Conservation (phyloP, 2,797 vertebrate genomes). For the Carapus acus region DNA sequence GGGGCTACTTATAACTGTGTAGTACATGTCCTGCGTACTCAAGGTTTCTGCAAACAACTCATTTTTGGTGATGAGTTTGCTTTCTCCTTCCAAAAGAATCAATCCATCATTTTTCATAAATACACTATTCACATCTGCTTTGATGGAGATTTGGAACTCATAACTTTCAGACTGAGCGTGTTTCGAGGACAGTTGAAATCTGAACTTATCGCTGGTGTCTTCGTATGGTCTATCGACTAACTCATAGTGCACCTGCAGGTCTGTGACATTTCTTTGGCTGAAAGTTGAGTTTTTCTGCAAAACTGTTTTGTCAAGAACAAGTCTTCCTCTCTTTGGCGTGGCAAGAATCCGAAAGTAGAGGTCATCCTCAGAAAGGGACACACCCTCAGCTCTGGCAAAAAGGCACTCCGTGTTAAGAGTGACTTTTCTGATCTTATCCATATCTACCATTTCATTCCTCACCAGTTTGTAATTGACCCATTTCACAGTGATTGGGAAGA, state of each 20-base stretch:
- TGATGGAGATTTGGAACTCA: conserved; percentile 79
- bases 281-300: conserved; percentile 78
- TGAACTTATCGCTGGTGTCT: conserved; percentile 78
- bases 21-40: conserved; percentile 75
- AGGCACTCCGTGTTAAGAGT: conserved; percentile 75
- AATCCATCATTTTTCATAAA: conserved; percentile 80
- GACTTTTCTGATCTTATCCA: conserved; percentile 75
- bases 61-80: conserved; percentile 78
- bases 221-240: conserved; percentile 68
- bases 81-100: conserved; percentile 83
- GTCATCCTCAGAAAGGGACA: conserved; percentile 69
- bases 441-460: conserved; percentile 72
- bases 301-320: conserved; percentile 71
- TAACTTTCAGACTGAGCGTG: conserved; percentile 76
- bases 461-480: conserved; percentile 79
- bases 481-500: conserved; percentile 76
- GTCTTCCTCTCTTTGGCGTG: conserved; percentile 77
- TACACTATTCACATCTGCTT: conserved; percentile 74
- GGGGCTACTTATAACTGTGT: conserved; percentile 75
- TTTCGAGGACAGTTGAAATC: conserved; percentile 78
- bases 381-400: conserved; percentile 63
- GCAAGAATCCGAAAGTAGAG: conserved; percentile 78
- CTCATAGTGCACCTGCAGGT: conserved; percentile 76
- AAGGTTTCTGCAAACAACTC: conserved; percentile 80
- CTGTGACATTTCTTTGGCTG: conserved; percentile 77